phyloP scores from a whole-genome alignment of 1,140 invertebrate species.

The Nasonia longicornis region DNA sequence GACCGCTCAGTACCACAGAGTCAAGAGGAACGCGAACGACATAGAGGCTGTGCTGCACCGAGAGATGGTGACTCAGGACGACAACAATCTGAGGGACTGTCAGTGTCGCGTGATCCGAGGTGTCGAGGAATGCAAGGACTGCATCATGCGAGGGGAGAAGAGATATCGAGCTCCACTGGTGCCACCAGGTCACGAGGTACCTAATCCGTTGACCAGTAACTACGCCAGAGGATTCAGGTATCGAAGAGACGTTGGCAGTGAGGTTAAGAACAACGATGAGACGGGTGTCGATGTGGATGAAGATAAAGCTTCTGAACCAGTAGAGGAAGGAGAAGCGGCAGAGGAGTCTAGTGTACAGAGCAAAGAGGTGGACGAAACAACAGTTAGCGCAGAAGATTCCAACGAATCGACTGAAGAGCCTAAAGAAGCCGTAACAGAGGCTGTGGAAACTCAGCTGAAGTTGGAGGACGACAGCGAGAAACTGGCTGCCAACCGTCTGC shows the following conservation, averaged over 20 bases:
- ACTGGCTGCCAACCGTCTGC: conserved; percentile 23
- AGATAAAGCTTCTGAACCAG: background rate
- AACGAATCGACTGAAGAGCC: background rate
- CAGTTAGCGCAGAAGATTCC: background rate
- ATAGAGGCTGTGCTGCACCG: conserved; percentile 48
- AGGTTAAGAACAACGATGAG: background rate
- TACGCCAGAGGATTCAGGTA: background rate
- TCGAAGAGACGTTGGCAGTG: conserved; percentile 17
- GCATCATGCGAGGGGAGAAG: background rate
- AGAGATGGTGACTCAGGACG: conserved; percentile 59
- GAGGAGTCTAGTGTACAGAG: background rate
- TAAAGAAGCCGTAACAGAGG: background rate
- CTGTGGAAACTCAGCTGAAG: conserved; percentile 8
- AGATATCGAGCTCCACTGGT: background rate
- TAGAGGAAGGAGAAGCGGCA: background rate
- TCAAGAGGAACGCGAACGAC: conserved; percentile 43
- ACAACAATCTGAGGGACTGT: conserved; percentile 56
- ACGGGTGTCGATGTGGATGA: background rate
- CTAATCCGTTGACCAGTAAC: background rate
- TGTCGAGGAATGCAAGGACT: conserved; percentile 29
- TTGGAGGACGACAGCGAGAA: background rate
- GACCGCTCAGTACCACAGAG: conserved; percentile 12
- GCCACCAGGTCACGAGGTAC: background rate
- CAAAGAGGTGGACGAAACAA: background rate
- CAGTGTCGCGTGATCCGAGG: conserved; percentile 54